Conservation (phyloP, 1,140 invertebrate species). For the Protaetia brevitarsis region DNA sequence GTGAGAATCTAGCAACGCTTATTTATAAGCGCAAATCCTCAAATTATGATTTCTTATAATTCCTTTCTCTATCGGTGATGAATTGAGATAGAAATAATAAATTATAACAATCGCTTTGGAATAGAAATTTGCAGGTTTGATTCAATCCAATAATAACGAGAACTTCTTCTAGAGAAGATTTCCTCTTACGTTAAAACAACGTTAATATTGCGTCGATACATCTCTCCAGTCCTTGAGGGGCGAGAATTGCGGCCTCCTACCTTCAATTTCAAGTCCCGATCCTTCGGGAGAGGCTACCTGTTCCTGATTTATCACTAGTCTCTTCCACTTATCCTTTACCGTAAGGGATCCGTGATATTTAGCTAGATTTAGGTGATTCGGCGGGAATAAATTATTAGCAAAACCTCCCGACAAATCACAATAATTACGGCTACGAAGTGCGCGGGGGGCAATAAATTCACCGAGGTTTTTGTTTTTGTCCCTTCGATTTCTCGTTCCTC, state of each 20-base stretch:
- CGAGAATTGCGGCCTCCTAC: conserved; percentile 26
- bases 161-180: too few species aligned
- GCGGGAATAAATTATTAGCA: conserved; percentile 41
- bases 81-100: too few species aligned
- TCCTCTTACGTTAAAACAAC: conserved; percentile 16
- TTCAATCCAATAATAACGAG: too few species aligned
- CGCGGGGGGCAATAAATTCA: not conserved
- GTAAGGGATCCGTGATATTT: conserved; percentile 46
- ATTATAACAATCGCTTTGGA: too few species aligned
- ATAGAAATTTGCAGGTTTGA: too few species aligned
- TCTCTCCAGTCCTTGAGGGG: conserved; percentile 27
- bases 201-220: conserved; percentile 26
- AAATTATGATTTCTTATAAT: too few species aligned
- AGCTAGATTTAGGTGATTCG: conserved; percentile 43
- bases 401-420: conserved; percentile 21
- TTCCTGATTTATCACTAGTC: conserved; percentile 49
- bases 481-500: not conserved
- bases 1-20: too few species aligned
- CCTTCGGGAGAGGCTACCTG: conserved; percentile 44
- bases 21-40: too few species aligned
- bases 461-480: conserved; percentile 13
- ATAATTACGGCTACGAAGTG: conserved; percentile 23
- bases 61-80: too few species aligned
- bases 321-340: conserved; percentile 45
- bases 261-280: conserved; percentile 33